Base-by-base conservation (phyloP, 37 sponge, comb jelly and placozoan species). In the Beroe ovata region DNA sequence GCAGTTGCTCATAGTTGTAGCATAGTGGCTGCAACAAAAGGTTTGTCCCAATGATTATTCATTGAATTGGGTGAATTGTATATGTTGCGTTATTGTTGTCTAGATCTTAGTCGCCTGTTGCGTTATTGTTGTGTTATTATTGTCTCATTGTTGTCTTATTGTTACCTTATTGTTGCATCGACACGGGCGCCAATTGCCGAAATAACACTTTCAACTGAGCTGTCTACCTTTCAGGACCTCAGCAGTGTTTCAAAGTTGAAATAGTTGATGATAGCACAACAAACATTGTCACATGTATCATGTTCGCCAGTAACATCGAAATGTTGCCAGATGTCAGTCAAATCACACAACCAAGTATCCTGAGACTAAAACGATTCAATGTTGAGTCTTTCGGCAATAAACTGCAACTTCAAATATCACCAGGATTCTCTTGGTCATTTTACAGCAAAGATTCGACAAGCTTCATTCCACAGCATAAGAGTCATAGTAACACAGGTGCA, bases 401-500 rank as follows among this genome's bases (percentile, higher is more conserved):
- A 29, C 0, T 14, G 32, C 69, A 66, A 30, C 69, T 66, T 30
- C 33, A 66, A 32, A 33, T 29, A 25, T 33, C 36, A 29, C 33
- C 36, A 19, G 69, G 69, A 14, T 30, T 29, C 35, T 29, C 32
- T 30, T 66, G 69, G 69, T 2, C 32, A 25, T 29, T 66, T 18
- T 66, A 34, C 35, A 18, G 35, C 34, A 66, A 30, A 32, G 69
- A 66, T 37, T 29, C 69, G 34, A 37, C 25, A 25, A 29, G 32
- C 18, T 66, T 66, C 34, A 66, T 26, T 34, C 69, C 69, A 14
- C 32, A 66, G 69, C 32, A 66, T 66, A 66, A 32, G 35, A 66
- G 69, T 66, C 69, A 66, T 33, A 37, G 34, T 19, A 66, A 66
- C 36, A 33, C 69, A 33, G 69, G 36, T 6, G 34, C 4, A 33